Conservation (phyloP, 2,797 vertebrate species). For the Limosa lapponica region DNA sequence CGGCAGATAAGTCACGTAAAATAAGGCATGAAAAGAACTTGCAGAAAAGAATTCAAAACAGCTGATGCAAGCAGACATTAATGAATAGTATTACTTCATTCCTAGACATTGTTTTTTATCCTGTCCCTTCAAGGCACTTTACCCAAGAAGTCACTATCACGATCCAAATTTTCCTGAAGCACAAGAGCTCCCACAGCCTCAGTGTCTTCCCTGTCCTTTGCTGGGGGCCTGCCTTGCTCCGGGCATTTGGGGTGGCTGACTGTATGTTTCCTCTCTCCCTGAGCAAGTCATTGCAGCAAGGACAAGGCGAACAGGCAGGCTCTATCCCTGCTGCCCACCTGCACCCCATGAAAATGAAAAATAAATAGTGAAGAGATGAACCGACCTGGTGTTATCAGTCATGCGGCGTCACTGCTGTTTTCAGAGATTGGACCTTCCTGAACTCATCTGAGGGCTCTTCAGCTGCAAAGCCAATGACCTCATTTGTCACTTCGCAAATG, state of each 20-base stretch:
- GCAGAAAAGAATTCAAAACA: background rate
- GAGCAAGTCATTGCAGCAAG: background rate
- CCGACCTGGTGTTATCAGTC: background rate
- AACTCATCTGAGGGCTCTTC: background rate
- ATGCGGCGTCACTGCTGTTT: background rate
- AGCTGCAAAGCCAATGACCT: conserved; percentile 25
- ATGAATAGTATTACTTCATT: background rate
- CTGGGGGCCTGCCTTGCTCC: background rate
- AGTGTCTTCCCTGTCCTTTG: background rate
- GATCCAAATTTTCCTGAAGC: background rate
- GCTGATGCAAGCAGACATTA: background rate
- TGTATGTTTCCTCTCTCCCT: background rate
- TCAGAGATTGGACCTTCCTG: background rate
- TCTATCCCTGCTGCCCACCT: background rate
- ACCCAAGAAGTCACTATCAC: background rate
- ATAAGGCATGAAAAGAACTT: background rate
- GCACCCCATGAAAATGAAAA: background rate
- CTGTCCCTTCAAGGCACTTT: background rate
- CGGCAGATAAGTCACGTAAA: background rate
- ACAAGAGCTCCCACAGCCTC: background rate
- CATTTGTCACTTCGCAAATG: background rate
- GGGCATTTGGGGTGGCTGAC: background rate
- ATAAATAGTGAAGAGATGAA: background rate
- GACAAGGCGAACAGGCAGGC: background rate
- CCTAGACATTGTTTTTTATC: background rate